phyloP scores from a whole-genome alignment of 2,888 invertebrate genomes.

The Gortyna flavago region DNA sequence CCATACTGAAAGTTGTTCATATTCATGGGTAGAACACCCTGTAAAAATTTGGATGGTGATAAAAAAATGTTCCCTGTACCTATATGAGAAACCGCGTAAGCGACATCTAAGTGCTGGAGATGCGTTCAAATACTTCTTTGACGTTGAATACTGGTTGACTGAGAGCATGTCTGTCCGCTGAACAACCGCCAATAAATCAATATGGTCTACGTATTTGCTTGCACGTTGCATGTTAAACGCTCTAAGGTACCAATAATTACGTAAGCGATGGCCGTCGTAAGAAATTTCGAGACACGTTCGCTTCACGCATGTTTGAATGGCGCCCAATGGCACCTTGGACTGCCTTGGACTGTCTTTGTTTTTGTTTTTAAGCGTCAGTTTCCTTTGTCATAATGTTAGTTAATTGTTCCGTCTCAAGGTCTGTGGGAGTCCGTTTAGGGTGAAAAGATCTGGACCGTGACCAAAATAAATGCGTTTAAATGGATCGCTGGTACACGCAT shows the following conservation, averaged over 20 bases:
- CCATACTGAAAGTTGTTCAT: too few species aligned
- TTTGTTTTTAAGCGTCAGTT: constrained; percentile 77
- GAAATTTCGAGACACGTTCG: constrained; percentile 81
- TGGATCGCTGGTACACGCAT: constrained; percentile 53
- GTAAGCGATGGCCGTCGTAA: constrained; percentile 70
- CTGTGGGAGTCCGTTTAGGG: constrained; percentile 67
- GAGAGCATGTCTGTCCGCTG: constrained; percentile 35
- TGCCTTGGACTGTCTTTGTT: constrained; percentile 79
- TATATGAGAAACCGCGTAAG: constrained; percentile 34
- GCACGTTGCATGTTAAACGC: constrained; percentile 63
- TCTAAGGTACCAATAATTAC: constrained; percentile 66
- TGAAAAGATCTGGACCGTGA: constrained; percentile 68
- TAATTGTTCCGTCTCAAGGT: constrained; percentile 75
- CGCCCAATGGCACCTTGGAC: constrained; percentile 83
- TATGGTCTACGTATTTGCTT: constrained; percentile 53
- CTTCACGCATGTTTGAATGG: constrained; percentile 75
- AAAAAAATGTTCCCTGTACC: too few species aligned
- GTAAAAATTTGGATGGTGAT: too few species aligned
- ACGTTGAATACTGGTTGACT: constrained; percentile 49
- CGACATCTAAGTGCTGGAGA: constrained; percentile 32
- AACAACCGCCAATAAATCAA: constrained; percentile 61
- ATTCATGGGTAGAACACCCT: too few species aligned
- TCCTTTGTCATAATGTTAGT: constrained; percentile 74
- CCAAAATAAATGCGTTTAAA: constrained; percentile 60
- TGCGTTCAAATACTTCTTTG: constrained; percentile 51